phyloP scores from a whole-genome alignment of 2,797 vertebrate species.

The Poeciliopsis turneri region DNA sequence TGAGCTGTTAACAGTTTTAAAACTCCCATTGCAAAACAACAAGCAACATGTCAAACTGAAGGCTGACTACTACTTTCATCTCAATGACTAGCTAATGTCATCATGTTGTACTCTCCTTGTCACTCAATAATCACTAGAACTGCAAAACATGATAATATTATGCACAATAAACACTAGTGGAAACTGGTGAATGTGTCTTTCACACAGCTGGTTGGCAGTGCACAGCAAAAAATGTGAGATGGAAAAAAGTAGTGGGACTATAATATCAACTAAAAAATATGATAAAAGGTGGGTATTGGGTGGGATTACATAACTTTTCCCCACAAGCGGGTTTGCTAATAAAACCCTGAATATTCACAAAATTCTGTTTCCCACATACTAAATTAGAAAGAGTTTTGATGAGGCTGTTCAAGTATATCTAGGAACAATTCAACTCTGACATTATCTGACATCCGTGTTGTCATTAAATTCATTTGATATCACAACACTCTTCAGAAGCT shows the following conservation, averaged over 20 bases:
- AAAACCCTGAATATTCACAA: slow-evolving; percentile 20
- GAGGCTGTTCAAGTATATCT: slow-evolving; percentile 7
- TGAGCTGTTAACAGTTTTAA: neutral
- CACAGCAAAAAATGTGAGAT: neutral
- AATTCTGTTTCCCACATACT: slow-evolving; percentile 7
- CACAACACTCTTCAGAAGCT: slow-evolving; percentile 53
- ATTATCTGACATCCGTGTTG: slow-evolving; percentile 17
- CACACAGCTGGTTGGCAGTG: slow-evolving; percentile 1
- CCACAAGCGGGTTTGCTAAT: neutral
- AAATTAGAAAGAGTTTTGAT: neutral
- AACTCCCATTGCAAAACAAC: too few species aligned
- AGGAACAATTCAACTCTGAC: slow-evolving; percentile 21
- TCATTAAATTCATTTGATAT: slow-evolving; percentile 47
- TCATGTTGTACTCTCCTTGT: too few species aligned
- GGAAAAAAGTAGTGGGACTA: neutral
- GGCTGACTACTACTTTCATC: too few species aligned
- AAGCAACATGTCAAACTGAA: too few species aligned
- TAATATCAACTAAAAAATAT: neutral
- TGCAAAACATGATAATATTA: too few species aligned
- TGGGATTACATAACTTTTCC: neutral
- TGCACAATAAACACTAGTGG: too few species aligned
- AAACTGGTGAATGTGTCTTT: neutral
- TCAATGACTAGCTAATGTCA: too few species aligned
- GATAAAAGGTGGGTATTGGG: neutral
- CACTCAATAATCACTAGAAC: too few species aligned